Percentiles rank a stretch among this genome's conserved stretches.
Evolutionary conservation across 1,140 invertebrate genomes (phyloP).

Genomic region (Lucilia cuprina): DNA sequence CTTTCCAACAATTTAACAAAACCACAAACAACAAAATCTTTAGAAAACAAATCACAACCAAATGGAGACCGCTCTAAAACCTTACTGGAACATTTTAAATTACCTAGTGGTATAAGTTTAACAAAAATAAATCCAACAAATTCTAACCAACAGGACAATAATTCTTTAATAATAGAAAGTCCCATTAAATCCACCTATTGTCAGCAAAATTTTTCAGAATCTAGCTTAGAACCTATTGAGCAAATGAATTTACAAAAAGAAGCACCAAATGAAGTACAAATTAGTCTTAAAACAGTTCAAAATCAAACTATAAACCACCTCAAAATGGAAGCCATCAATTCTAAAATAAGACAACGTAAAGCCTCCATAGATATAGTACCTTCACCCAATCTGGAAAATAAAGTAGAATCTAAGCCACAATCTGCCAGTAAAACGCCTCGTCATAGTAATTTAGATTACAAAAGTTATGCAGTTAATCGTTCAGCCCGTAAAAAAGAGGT

Average conservation of each 20-base stretch:
- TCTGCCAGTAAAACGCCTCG: neutral
- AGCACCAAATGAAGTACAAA: neutral
- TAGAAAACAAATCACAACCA: neutral
- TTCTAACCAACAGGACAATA: neutral
- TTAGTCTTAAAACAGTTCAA: neutral
- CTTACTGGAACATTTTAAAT: neutral
- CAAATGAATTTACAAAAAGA: neutral
- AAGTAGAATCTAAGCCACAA: neutral
- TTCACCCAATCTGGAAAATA: neutral
- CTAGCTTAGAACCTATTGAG: neutral
- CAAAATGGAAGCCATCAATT: neutral
- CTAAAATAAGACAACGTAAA: neutral
- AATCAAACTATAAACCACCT: neutral
- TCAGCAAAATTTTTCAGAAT: neutral
- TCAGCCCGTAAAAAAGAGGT: slow-evolving; percentile 41
- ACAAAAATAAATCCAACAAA: neutral
- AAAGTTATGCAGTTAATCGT: slow-evolving; percentile 48
- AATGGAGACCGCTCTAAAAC: neutral
- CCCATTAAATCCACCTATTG: neutral
- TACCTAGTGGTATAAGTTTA: neutral
- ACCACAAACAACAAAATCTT: neutral
- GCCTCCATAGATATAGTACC: slow-evolving; percentile 25
- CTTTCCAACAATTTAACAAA: neutral
- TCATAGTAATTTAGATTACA: slow-evolving; percentile 40
- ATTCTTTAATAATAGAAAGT: neutral